These are phyloP conservation scores for Lacerta agilis DNA, from an alignment of 2,797 vertebrate species.

Conservation along the genomic window DNA sequence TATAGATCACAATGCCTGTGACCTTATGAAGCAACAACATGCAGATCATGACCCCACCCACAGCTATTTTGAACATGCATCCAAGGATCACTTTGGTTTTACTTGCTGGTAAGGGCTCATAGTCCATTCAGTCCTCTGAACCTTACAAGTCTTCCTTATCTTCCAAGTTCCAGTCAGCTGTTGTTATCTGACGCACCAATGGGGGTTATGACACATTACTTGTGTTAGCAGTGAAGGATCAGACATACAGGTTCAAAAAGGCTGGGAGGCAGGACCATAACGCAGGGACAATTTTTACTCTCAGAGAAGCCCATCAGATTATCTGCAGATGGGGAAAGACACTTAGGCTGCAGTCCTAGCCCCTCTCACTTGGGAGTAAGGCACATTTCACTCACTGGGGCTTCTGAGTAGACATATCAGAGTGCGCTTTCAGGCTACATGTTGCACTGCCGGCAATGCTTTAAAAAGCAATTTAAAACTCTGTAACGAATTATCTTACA, in stretches of 20 bases:
- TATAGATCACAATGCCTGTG: neutral
- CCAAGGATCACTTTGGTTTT: neutral
- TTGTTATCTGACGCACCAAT: neutral
- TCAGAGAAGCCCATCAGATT: neutral
- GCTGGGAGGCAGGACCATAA: neutral
- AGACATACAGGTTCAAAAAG: neutral
- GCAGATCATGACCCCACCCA: neutral
- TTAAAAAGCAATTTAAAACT: neutral
- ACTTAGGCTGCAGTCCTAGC: neutral
- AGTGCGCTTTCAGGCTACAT: neutral
- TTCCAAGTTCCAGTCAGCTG: neutral
- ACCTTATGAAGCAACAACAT: neutral
- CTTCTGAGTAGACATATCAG: neutral
- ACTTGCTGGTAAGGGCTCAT: neutral
- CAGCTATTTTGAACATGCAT: neutral
- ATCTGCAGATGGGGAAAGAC: neutral
- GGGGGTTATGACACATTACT: neutral
- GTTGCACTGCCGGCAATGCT: neutral
- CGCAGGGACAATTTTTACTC: neutral
- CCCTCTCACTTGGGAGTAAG: neutral
- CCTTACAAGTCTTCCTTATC: neutral
- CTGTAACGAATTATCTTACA: neutral
- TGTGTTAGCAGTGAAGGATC: neutral
- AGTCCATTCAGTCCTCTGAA: neutral
- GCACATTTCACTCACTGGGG: neutral